These are phyloP conservation scores for Variabilichromis moorii DNA, from an alignment of 2,113 vertebrate genomes.

Conservation along the genomic window DNA sequence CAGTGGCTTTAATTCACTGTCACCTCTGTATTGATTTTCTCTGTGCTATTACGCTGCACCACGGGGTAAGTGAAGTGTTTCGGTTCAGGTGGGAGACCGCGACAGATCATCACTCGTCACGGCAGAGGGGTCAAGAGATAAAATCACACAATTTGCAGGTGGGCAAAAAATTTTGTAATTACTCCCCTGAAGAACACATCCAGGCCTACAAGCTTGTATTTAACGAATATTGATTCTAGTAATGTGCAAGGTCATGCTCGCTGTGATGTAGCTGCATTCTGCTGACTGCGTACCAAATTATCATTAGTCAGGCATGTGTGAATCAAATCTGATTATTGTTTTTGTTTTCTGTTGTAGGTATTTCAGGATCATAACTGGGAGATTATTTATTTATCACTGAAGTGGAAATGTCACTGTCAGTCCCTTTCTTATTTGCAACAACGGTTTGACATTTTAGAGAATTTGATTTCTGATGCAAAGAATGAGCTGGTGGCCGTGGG, in stretches of 20 bases:
- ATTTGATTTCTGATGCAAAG: background rate
- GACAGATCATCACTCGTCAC: slow-evolving; percentile 18
- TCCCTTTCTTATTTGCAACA: background rate
- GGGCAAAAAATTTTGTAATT: background rate
- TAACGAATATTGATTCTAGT: slow-evolving; percentile 20
- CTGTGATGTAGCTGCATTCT: background rate
- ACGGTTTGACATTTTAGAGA: background rate
- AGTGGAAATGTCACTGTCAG: background rate
- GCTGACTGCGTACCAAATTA: background rate
- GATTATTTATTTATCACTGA: background rate
- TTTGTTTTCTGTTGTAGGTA: background rate
- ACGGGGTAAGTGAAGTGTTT: slow-evolving; percentile 10
- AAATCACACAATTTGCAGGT: background rate
- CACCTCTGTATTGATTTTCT: slow-evolving; percentile 13
- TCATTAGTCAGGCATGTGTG: background rate
- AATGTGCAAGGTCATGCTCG: background rate
- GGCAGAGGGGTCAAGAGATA: background rate
- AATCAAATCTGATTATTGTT: background rate
- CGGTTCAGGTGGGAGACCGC: background rate
- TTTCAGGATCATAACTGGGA: background rate
- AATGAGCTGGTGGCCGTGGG: background rate
- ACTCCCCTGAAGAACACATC: background rate
- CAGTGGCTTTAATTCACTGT: background rate
- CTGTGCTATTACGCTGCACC: background rate
- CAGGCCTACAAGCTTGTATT: background rate